Evolutionary conservation across 2,888 invertebrate genomes (phyloP).

Genomic region (Carabus problematicus): DNA sequence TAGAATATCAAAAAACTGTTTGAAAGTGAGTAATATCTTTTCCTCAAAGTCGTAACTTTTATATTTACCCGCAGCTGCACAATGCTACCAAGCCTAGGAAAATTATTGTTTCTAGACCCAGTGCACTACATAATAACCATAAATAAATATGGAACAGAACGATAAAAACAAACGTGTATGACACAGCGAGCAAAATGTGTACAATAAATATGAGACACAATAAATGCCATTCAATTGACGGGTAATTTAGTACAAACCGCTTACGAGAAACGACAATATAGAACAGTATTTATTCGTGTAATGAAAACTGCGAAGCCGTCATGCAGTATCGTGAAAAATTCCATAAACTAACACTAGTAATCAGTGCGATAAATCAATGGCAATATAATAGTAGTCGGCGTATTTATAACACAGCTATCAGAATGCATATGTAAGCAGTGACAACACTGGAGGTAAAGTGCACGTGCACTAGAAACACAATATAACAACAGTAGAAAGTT

Average conservation of each 20-base stretch:
- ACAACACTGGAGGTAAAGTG: background rate
- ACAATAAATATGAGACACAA: conserved; percentile 4
- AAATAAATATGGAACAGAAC: too few species aligned
- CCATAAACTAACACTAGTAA: conserved; percentile 22
- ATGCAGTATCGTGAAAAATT: conserved; percentile 4
- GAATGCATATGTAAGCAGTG: background rate
- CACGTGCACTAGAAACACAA: background rate
- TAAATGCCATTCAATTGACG: conserved; percentile 20
- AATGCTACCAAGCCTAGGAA: too few species aligned
- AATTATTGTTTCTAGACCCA: too few species aligned
- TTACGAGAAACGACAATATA: conserved; percentile 28
- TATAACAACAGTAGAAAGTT: too few species aligned
- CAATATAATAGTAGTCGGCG: conserved; percentile 6
- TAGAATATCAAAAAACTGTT: too few species aligned
- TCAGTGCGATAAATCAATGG: conserved; percentile 30
- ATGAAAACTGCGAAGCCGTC: conserved; percentile 26
- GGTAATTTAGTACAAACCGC: conserved; percentile 30
- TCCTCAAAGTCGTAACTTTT: too few species aligned
- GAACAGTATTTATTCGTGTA: conserved; percentile 38
- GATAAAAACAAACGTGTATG: too few species aligned
- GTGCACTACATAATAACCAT: too few species aligned
- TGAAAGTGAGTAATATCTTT: too few species aligned
- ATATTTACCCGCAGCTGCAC: too few species aligned
- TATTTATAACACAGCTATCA: conserved; percentile 1
- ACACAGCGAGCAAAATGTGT: too few species aligned